Evolutionary conservation across 2,797 vertebrate species (phyloP).

Genomic region (Corythornis leucogaster): DNA sequence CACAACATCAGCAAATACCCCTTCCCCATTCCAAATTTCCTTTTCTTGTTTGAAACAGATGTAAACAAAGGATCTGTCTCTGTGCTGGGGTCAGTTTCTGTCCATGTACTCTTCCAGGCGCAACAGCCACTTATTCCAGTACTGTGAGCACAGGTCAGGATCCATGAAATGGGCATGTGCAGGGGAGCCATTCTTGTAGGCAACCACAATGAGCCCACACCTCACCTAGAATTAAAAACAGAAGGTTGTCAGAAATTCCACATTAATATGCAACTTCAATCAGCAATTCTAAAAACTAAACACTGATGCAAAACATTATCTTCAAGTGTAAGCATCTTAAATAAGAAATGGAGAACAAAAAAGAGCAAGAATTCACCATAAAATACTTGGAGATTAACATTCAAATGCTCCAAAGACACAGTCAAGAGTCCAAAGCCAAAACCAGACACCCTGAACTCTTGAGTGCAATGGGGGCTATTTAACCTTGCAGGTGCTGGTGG

Average conservation of each 20-base stretch:
- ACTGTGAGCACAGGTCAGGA: conserved; percentile 81
- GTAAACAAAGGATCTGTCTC: background rate
- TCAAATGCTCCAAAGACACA: background rate
- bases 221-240: conserved; percentile 81
- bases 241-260: background rate
- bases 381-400: background rate
- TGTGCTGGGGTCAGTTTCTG: conserved; percentile 35
- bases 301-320: background rate
- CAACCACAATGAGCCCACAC: conserved; percentile 92
- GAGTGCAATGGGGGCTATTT: background rate
- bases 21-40: background rate
- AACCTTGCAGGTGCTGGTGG: background rate
- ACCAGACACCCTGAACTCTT: background rate
- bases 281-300: background rate
- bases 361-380: background rate
- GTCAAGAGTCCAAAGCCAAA: background rate
- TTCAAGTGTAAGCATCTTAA: background rate
- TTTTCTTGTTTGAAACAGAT: background rate
- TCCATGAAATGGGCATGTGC: conserved; percentile 89
- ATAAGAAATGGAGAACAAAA: background rate
- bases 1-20: background rate
- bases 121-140: conserved; percentile 91
- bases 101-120: conserved; percentile 88
- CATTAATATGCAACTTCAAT: background rate
- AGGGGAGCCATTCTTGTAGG: conserved; percentile 93